Evolutionary conservation across 1,140 invertebrate genomes (phyloP).

Genomic region (Cydia strobilella): DNA sequence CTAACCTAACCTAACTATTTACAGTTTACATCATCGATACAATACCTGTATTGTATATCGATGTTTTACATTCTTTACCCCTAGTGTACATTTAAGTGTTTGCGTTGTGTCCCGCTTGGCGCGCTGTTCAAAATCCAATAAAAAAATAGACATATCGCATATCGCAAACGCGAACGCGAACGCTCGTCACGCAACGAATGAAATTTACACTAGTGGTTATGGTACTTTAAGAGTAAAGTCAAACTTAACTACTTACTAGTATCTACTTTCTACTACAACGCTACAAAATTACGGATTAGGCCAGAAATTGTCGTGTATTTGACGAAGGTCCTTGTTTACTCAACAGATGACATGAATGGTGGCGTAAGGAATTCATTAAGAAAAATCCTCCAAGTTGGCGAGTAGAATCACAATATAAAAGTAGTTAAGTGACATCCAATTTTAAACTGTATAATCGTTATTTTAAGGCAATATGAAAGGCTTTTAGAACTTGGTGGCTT

Average conservation of each 20-base stretch:
- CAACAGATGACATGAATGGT: conserved; percentile 74
- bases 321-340: conserved; percentile 72
- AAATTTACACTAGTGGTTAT: no score
- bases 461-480: not conserved
- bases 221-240: no score
- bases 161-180: no score
- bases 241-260: not conserved
- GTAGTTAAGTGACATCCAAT: not conserved
- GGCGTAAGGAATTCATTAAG: conserved; percentile 71
- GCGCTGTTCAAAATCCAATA: no score
- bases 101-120: no score
- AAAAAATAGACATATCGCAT: no score
- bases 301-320: conserved; percentile 49
- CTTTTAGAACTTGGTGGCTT: not conserved
- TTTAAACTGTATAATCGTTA: not conserved
- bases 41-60: no score
- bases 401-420: not conserved
- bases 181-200: no score
- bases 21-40: no score
- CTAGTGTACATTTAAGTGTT: no score
- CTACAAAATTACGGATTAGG: not conserved
- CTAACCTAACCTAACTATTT: no score
- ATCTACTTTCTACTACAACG: not conserved
- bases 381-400: conserved; percentile 50
- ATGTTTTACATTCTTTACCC: no score